Evolutionary conservation across 92 coral and sea anemone species (phyloP), one percentile per base, ranked within the genome.

Genomic region (Siderastrea siderea): DNA sequence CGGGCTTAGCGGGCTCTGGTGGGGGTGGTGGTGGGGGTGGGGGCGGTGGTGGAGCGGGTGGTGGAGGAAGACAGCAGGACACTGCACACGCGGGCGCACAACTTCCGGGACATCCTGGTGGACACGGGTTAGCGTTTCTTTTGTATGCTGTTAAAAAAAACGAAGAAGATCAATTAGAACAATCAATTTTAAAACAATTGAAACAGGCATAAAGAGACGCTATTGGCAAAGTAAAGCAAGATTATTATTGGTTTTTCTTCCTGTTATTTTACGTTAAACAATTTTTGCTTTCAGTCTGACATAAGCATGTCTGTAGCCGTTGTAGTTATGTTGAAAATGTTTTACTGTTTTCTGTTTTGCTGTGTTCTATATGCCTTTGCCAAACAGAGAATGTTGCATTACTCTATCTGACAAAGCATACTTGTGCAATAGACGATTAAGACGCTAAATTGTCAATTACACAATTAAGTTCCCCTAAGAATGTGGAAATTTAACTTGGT

Each of bases 1-100:
- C 99, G 87, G 99, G 99, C 80, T 86, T 94, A 53, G 99, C 99
- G 81, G 99, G 99, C 94, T 96, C 98, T 95, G 99, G 99, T 97
- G 99, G 99, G 80, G 99, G 99, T 90, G 99, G 99, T 3, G 97
- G 98, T 86, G 99, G 99, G 60, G 99, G 99, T 84, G 98, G 99
- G 2, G 99, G 99, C 53, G 99, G 99, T 71, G 99, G 98, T 7
- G 98, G 99, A 19, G 98, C 96, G 11, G 99, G 99, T 68, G 98
- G 99, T 50, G 99, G 98, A 54, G 99, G 99, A 74, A 92, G 93
- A 95, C 99, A 97, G 90, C 99, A 97, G 3, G 98, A 94, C 66
- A 97, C 98, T 64, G 96, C 93, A 76, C 99, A 97, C 63, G 98
- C 93, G 60, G 99, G 99, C 73, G 96, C 98, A 78, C 99, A 97